phyloP scores from a whole-genome alignment of 1,140 invertebrate species.

The Leguminivora glycinivorella region DNA sequence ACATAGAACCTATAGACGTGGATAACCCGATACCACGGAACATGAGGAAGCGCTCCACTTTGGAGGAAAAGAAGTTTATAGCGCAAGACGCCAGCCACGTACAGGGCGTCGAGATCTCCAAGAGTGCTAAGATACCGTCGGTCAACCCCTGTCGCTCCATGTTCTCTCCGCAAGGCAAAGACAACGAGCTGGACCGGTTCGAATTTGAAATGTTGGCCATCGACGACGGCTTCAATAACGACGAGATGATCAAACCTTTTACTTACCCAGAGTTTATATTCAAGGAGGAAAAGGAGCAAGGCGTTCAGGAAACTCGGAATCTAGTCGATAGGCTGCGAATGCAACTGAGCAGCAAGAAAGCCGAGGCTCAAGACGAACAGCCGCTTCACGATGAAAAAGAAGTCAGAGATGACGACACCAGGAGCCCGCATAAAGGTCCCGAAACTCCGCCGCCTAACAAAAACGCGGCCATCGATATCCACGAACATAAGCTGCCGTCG shows the following conservation, averaged over 20 bases:
- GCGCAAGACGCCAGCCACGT: conserved; percentile 68
- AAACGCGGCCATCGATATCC: conserved; percentile 31
- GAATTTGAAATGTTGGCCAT: conserved; percentile 84
- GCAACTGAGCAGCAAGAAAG: conserved; percentile 68
- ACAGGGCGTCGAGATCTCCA: conserved; percentile 69
- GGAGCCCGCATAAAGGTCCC: background rate
- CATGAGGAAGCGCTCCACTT: conserved; percentile 50
- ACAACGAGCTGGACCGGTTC: conserved; percentile 79
- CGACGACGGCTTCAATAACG: conserved; percentile 84
- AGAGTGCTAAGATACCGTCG: conserved; percentile 70
- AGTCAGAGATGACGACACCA: conserved; percentile 36
- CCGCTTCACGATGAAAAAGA: conserved; percentile 46
- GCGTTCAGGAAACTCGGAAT: conserved; percentile 87
- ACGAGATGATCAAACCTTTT: conserved; percentile 81
- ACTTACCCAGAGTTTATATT: conserved; percentile 84
- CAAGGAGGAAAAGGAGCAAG: conserved; percentile 85
- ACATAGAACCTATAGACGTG: conserved; percentile 59
- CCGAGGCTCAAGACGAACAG: conserved; percentile 50
- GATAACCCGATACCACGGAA: conserved; percentile 57
- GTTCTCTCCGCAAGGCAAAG: conserved; percentile 86
- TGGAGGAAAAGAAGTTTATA: conserved; percentile 77
- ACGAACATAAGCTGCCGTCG: conserved; percentile 16
- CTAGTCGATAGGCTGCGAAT: conserved; percentile 88
- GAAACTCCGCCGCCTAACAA: conserved; percentile 32
- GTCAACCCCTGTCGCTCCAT: conserved; percentile 80